These are phyloP conservation scores for Acridotheres tristis DNA, from an alignment of 2,797 vertebrate species.

Conservation along the genomic window DNA sequence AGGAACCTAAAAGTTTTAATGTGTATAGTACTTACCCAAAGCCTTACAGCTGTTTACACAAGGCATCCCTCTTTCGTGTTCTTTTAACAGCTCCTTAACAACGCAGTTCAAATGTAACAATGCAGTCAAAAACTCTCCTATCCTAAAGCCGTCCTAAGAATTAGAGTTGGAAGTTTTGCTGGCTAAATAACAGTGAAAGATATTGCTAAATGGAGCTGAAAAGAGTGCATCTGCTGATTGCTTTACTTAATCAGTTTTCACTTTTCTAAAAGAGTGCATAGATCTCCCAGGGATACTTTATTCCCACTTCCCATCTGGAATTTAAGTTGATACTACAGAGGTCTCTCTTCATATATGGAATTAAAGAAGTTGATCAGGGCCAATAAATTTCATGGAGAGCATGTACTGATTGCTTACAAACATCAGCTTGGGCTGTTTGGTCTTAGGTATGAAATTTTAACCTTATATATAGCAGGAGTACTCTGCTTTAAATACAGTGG, in stretches of 20 bases:
- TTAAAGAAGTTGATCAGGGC: not conserved
- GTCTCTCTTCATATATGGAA: not conserved
- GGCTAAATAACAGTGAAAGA: not conserved
- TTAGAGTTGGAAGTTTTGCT: not conserved
- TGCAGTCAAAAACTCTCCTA: not conserved
- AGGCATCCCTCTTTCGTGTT: not conserved
- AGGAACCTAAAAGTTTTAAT: not conserved
- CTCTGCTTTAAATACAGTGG: not conserved
- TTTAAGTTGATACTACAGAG: not conserved
- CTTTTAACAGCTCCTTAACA: not conserved
- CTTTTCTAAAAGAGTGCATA: not conserved
- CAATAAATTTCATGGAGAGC: not conserved
- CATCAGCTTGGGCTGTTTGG: not conserved
- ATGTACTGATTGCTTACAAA: not conserved
- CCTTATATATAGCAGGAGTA: not conserved
- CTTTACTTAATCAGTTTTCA: not conserved
- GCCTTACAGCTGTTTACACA: not conserved
- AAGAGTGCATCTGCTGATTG: not conserved
- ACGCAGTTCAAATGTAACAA: not conserved
- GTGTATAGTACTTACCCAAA: not conserved
- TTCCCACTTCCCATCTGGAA: not conserved
- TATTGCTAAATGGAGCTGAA: not conserved
- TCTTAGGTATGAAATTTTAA: not conserved
- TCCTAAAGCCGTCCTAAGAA: not conserved
- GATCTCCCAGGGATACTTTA: not conserved